Base-by-base conservation (phyloP, 2,888 invertebrate species). In the Zygogramma bicolorata region DNA sequence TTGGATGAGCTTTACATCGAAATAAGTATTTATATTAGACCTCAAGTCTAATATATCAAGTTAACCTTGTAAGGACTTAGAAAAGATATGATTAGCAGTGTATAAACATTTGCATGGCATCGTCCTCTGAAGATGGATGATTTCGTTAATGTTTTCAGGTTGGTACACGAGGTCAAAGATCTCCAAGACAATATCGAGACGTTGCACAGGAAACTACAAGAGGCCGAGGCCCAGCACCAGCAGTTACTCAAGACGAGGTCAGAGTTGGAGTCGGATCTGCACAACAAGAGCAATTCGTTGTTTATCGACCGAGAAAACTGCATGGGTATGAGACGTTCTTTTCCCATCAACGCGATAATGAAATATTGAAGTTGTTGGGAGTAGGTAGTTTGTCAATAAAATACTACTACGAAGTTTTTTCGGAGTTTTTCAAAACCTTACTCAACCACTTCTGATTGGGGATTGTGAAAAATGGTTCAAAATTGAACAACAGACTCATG, bases 291-390 rank as follows among this genome's bases (percentile, higher is more conserved):
- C 79, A 96, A 96, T 85, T 93, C 96, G 10, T 89, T 97, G 76
- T 97, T 97, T 87, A 96, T 98, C 78, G 97, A 98, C 89, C 90
- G 97, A 73, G 98, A 98, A 88, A 97, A 97, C 89, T 97, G 97
- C 87, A 93, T 96, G 90, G 96, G 97, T 3, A 90, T 97, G 83
- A 90, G 98, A 61, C 91, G 97, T 75, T 95, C 97, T 8, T 98
- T 97, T 89, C 97, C 97, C 3, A 93, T 96, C 79, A 93, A 93
- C 57, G 93, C 93, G 63, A 92, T 95, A 71, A 94, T 95, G 81
- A 93, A 93, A 88, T 92, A 94, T 81, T 94, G 27, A 69, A 38
- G 8, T 20, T 46, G 20, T 46, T n/a, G n/a, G n/a, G n/a, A n/a
- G n/a, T n/a, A n/a, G 18, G 7, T 15, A 5, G 13, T 42, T n/a